Percentiles rank a stretch among this genome's conserved stretches.
Conservation (phyloP, 2,888 invertebrate species). For the Petrophora chlorosata region DNA sequence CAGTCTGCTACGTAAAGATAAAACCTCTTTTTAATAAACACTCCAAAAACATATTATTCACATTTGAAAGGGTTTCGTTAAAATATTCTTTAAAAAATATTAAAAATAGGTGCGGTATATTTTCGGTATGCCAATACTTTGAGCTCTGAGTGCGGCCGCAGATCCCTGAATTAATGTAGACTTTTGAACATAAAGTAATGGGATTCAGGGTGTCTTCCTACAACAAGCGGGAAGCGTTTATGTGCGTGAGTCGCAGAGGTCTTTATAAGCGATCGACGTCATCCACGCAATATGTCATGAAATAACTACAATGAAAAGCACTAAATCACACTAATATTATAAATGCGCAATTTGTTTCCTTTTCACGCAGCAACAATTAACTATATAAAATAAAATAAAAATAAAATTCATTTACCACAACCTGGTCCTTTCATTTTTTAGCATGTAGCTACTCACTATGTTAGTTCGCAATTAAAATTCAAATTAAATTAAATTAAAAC, state of each 20-base stretch:
- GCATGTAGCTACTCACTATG: too few species aligned
- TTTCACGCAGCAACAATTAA: too few species aligned
- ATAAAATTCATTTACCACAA: too few species aligned
- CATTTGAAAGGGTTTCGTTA: not conserved
- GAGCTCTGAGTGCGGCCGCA: slow-evolving; percentile 14
- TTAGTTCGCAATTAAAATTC: too few species aligned
- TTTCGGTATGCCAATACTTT: slow-evolving; percentile 22
- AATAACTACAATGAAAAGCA: too few species aligned
- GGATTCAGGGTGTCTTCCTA: slow-evolving; percentile 12
- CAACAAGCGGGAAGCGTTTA: slow-evolving; percentile 1
- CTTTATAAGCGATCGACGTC: too few species aligned
- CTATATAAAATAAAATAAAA: too few species aligned
- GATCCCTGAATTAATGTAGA: slow-evolving; percentile 31
- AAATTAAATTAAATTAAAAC: too few species aligned
- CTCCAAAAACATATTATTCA: slow-evolving; percentile 3
- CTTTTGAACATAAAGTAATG: slow-evolving; percentile 28
- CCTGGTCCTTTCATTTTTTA: too few species aligned
- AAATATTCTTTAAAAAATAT: slow-evolving; percentile 10
- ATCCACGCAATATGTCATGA: too few species aligned
- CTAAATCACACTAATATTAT: too few species aligned
- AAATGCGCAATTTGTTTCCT: too few species aligned
- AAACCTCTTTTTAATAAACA: not conserved
- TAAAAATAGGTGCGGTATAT: slow-evolving; percentile 28
- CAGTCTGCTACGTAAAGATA: slow-evolving; percentile 4
- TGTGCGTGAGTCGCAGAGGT: not conserved